Percentiles rank a stretch among this genome's conserved stretches.
Conservation (phyloP, 2,113 vertebrate species). For the Herpailurus yagouaroundi region DNA sequence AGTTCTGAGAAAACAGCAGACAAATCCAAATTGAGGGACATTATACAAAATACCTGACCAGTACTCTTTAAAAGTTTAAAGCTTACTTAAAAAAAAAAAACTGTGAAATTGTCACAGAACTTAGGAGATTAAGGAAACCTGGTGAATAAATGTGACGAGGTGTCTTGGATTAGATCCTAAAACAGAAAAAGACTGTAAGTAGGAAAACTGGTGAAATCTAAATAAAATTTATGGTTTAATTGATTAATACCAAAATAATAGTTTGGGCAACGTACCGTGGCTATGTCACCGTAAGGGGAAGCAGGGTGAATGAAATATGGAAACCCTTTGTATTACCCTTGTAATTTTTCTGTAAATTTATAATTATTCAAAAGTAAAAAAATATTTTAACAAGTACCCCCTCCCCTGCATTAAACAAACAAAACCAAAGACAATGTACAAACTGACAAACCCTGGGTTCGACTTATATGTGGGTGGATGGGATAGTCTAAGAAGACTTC, state of each 20-base stretch:
- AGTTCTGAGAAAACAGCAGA: neutral
- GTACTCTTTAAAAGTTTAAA: neutral
- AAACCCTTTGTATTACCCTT: neutral
- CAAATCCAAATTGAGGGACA: neutral
- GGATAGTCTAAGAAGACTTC: neutral
- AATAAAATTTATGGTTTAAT: neutral
- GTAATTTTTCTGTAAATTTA: neutral
- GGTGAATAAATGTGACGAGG: neutral
- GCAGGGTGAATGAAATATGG: neutral
- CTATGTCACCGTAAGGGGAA: neutral
- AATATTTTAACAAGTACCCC: neutral
- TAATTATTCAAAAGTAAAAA: neutral
- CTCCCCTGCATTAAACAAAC: neutral
- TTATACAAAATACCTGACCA: neutral
- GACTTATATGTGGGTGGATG: neutral
- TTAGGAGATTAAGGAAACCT: neutral
- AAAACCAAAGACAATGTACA: neutral
- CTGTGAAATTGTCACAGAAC: neutral
- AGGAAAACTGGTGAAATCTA: neutral
- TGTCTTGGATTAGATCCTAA: neutral
- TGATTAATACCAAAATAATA: neutral
- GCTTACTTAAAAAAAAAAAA: neutral
- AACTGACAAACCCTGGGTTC: neutral
- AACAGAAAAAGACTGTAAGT: neutral
- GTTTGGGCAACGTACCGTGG: neutral